Evolutionary conservation across 2,797 vertebrate genomes (phyloP), one percentile per base, ranked within the genome.

Genomic region (Alectoris magna): DNA sequence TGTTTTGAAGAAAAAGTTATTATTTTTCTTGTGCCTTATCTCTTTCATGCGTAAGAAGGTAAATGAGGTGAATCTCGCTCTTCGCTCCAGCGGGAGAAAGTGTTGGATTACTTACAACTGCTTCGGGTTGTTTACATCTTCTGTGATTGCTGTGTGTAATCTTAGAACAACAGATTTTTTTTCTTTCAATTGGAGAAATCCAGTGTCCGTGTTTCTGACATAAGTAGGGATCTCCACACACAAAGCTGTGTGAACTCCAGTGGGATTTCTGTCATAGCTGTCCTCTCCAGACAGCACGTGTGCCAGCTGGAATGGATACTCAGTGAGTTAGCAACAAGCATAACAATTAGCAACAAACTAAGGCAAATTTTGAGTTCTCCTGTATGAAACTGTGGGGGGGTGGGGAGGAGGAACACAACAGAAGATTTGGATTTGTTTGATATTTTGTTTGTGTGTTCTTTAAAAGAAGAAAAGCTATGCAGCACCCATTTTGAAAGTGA

Each of bases 391-490:
- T 9, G 10, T 0, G 2, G 22, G 6, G 14, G 7, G 10, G 17
- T 14, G 10, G 7, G 3, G 0, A 2, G 1, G 5, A 9, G 36
- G 18, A 6, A 14, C 27, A 29, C 43, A 29, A 7, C 21, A 41
- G 2, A 69, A 39, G 5, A 38, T 71, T 79, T 85, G 14, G 3
- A 19, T 90, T 72, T 13, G 13, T 82, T 77, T 38, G 36, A 7
- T 49, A 11, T 36, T 69, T 5, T 34, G 11, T 22, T 13, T 41
- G 2, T 58, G 9, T 58, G 4, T 9, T 79, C 14, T 49, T 72
- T 48, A 16, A 58, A 84, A 76, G 49, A 77, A 62, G 46, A 49
- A 76, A n/a, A 84, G 46, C 23, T 48, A 2, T 64, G 84, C 43
- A 27, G n/a, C 8, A 34, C 10, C 8, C 19, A 11, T 5, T 31